Evolutionary conservation across 1,140 invertebrate species (phyloP).

Genomic region (Atta cephalotes): DNA sequence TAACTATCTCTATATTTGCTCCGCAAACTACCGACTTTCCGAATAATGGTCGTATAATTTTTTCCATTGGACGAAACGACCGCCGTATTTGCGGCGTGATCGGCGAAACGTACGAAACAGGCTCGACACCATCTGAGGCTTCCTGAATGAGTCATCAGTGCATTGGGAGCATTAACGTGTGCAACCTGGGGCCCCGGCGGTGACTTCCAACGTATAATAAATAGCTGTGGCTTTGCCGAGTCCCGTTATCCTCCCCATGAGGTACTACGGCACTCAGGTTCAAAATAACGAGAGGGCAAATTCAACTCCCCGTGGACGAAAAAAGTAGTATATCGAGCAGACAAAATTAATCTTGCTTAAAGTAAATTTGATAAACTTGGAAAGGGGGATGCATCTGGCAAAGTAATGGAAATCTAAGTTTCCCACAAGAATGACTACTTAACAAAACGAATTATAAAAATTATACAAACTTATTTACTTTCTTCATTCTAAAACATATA

Average conservation of each 20-base stretch:
- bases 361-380: constrained; percentile 42
- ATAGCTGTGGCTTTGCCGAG: constrained; percentile 74
- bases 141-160: constrained; percentile 81
- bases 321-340: constrained; percentile 25
- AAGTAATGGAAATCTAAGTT: constrained; percentile 13
- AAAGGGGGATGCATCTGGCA: neutral
- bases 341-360: constrained; percentile 41
- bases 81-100: constrained; percentile 79
- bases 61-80: constrained; percentile 36
- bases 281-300: constrained; percentile 50
- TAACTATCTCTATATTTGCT: constrained; percentile 33
- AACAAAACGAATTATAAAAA: constrained; percentile 7
- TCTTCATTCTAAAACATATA: neutral
- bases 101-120: constrained; percentile 75
- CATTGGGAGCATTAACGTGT: constrained; percentile 79
- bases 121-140: constrained; percentile 80
- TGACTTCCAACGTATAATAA: constrained; percentile 75
- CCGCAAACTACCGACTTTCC: constrained; percentile 24
- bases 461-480: neutral
- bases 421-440: constrained; percentile 7
- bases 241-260: constrained; percentile 72
- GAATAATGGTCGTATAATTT: constrained; percentile 46
- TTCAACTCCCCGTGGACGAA: constrained; percentile 20
- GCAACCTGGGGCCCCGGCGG: constrained; percentile 77
- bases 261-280: constrained; percentile 28